Conservation (phyloP, 2,888 invertebrate genomes). For the Nomada lathburiana region DNA sequence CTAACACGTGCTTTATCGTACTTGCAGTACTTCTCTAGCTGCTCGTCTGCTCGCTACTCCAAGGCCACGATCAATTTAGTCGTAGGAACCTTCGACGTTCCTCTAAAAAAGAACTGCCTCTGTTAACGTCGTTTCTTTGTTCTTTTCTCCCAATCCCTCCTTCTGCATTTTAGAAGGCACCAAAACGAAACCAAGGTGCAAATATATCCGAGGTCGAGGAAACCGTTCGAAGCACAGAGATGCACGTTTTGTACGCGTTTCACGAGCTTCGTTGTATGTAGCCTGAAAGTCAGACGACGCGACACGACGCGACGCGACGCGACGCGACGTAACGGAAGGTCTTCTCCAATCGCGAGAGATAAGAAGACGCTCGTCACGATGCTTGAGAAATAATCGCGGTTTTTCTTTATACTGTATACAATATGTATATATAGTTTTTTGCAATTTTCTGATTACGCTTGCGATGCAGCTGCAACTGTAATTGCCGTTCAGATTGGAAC, state of each 20-base stretch:
- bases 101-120: conserved; percentile 43
- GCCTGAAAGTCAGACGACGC: conserved; percentile 6
- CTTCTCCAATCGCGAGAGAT: conserved; percentile 12
- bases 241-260: not conserved
- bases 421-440: not conserved
- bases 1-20: conserved; percentile 47
- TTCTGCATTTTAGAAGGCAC: not conserved
- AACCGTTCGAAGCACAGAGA: conserved; percentile 8
- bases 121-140: not conserved
- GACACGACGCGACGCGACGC: not conserved
- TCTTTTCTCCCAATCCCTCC: not conserved
- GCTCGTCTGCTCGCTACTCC: conserved; percentile 46
- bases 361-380: not conserved
- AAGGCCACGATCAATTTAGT: conserved; percentile 62
- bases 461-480: not conserved
- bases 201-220: conserved; percentile 53
- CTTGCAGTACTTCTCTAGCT: conserved; percentile 65
- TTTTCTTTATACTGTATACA: not conserved
- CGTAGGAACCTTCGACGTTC: conserved; percentile 52
- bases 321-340: conserved; percentile 16
- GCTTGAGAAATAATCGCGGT: not conserved
- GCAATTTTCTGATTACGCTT: not conserved
- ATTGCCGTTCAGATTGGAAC: not conserved
- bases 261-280: conserved; percentile 5
- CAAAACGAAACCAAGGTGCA: conserved; percentile 23